These are phyloP conservation scores for Scaptodrosophila lebanonensis DNA, from an alignment of 1,140 invertebrate genomes.

Conservation along the genomic window DNA sequence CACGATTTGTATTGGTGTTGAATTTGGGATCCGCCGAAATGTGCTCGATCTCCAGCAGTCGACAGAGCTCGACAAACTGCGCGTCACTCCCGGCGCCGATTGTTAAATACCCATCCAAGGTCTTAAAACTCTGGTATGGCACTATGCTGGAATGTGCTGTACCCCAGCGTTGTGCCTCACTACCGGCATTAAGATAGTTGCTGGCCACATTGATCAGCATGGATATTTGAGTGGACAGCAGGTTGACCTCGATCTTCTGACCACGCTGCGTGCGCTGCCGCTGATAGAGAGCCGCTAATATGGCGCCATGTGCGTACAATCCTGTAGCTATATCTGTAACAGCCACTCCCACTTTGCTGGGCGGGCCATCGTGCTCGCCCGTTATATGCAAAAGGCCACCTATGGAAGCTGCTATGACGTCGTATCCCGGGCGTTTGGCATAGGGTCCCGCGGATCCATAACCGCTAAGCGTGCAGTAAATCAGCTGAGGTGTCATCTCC, in stretches of 20 bases:
- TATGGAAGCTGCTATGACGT: conserved; percentile 95
- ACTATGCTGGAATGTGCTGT: conserved; percentile 96
- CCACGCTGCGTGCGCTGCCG: conserved; percentile 87
- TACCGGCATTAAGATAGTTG: conserved; percentile 92
- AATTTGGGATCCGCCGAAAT: conserved; percentile 83
- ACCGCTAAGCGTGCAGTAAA: conserved; percentile 97
- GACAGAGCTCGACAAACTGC: conserved; percentile 86
- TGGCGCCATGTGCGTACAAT: conserved; percentile 96
- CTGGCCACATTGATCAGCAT: conserved; percentile 92
- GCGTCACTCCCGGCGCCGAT: conserved; percentile 89
- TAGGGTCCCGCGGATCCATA: conserved; percentile 94
- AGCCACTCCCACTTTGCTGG: conserved; percentile 95
- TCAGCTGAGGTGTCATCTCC: conserved; percentile 85
- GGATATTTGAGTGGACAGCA: conserved; percentile 94
- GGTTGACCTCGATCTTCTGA: conserved; percentile 95
- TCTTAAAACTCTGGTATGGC: conserved; percentile 93
- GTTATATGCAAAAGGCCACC: conserved; percentile 95
- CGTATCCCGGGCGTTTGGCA: conserved; percentile 91
- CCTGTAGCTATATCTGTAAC: conserved; percentile 96
- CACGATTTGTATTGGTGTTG: conserved; percentile 85
- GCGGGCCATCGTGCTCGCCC: conserved; percentile 88
- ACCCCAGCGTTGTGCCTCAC: conserved; percentile 88
- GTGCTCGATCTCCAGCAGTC: conserved; percentile 81
- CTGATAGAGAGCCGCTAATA: conserved; percentile 92
- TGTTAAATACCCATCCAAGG: conserved; percentile 89